Evolutionary conservation across 2,888 invertebrate species (phyloP).

Genomic region (Petrophora chlorosata): DNA sequence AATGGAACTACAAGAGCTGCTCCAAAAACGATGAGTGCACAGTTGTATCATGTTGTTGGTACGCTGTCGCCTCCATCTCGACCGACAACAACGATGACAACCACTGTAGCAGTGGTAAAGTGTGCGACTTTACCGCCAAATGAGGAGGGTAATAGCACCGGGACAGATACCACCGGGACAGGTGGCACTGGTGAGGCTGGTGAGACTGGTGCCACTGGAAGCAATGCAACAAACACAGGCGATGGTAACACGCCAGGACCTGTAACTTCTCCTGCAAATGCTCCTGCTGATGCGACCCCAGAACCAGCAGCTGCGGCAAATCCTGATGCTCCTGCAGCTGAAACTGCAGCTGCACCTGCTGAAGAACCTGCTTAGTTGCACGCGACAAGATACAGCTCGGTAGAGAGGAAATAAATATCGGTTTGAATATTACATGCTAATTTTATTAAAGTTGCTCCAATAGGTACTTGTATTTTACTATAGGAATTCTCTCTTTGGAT

Average conservation of each 20-base stretch:
- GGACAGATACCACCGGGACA: background rate
- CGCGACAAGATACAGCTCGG: too few relatives aligned
- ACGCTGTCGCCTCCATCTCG: constrained; percentile 48
- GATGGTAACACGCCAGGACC: background rate
- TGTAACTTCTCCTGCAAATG: background rate
- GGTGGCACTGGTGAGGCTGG: background rate
- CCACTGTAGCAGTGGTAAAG: too few relatives aligned
- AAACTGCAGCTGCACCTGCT: background rate
- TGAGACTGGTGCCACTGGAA: background rate
- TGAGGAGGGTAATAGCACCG: too few relatives aligned
- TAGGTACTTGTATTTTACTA: too few relatives aligned
- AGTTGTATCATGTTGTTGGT: constrained; percentile 59
- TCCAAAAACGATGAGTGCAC: constrained; percentile 54
- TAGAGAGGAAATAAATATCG: too few relatives aligned
- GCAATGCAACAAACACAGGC: background rate
- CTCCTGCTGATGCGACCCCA: background rate
- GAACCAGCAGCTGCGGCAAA: too few relatives aligned
- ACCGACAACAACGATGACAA: constrained; percentile 1
- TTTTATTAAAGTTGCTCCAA: too few relatives aligned
- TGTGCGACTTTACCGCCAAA: too few relatives aligned
- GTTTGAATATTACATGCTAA: too few relatives aligned
- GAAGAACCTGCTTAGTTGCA: background rate
- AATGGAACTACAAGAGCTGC: constrained; percentile 56
- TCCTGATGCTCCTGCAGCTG: background rate
- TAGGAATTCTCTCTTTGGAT: too few relatives aligned